A percentile compares a stretch with the other conserved stretches of the same genome.
These are phyloP conservation scores for Antechinus stuartii DNA, from an alignment of 2,113 vertebrate species.

Conservation along the genomic window DNA sequence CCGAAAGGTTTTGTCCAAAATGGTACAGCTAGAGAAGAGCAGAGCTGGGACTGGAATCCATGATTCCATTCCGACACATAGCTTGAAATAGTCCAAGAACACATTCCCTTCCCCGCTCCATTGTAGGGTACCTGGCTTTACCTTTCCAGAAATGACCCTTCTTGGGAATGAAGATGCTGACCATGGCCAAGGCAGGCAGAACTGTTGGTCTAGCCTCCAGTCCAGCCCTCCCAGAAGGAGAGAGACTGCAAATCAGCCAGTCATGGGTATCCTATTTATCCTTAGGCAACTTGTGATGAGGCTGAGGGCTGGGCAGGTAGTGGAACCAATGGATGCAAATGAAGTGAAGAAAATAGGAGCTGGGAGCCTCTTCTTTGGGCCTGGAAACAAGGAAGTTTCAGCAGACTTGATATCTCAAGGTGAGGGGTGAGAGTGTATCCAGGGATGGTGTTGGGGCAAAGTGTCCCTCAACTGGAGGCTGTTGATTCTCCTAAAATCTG, in stretches of 20 bases:
- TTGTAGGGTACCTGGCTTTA: fast-evolving
- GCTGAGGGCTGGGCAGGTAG: constrained; percentile 39
- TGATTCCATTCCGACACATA: not conserved
- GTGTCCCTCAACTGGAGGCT: not conserved
- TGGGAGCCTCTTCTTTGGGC: constrained; percentile 54
- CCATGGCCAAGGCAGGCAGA: constrained; percentile 30
- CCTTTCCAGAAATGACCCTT: constrained; percentile 44
- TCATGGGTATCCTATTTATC: constrained; percentile 61
- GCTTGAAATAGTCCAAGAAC: not conserved
- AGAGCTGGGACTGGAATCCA: not conserved
- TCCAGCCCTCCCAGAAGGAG: constrained; percentile 50
- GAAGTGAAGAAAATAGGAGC: constrained; percentile 56
- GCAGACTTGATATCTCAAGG: constrained; percentile 36
- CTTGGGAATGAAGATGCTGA: constrained; percentile 65
- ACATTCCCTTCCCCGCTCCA: not conserved
- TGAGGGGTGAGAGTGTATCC: constrained; percentile 19
- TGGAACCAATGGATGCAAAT: constrained; percentile 54
- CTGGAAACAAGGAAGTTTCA: constrained; percentile 58
- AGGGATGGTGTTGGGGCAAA: not conserved
- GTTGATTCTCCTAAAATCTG: not conserved
- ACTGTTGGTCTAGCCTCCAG: constrained; percentile 47
- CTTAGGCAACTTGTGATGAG: constrained; percentile 63
- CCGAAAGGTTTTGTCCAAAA: not conserved
- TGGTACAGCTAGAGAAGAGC: not conserved
- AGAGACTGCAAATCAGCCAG: constrained; percentile 59